A percentile compares a stretch with the other conserved stretches of the same genome.
These are phyloP conservation scores for Mesocricetus auratus DNA, from an alignment of 2,113 vertebrate species.

Conservation along the genomic window DNA sequence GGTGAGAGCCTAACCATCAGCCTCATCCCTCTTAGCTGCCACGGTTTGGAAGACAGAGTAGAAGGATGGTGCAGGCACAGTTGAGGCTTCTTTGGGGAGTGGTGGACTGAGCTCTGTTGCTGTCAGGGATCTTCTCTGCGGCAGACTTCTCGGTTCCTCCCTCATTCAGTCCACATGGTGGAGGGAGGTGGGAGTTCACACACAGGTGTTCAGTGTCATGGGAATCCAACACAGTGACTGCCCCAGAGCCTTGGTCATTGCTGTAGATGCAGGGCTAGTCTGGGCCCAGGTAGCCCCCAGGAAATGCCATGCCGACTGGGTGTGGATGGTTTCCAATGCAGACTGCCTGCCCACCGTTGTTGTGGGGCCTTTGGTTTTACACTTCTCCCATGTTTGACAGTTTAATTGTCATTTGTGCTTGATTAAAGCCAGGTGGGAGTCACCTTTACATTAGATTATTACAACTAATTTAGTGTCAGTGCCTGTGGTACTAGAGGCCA, in stretches of 20 bases:
- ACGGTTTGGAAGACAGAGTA: neutral
- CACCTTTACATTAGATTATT: slow-evolving; percentile 29
- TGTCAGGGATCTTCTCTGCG: neutral
- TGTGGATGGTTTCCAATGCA: neutral
- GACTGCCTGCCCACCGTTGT: neutral
- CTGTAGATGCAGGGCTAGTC: neutral
- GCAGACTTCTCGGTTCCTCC: neutral
- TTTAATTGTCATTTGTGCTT: neutral
- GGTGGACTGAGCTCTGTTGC: too few relatives aligned
- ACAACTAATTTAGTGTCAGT: slow-evolving; percentile 4
- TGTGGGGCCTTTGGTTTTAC: neutral
- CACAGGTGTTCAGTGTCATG: neutral
- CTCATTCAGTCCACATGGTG: neutral
- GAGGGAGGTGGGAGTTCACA: neutral
- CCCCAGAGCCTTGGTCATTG: neutral
- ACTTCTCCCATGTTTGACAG: neutral
- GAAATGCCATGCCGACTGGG: neutral
- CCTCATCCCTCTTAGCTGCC: neutral
- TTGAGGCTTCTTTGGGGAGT: neutral
- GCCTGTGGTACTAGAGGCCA: neutral
- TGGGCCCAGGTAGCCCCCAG: too few relatives aligned
- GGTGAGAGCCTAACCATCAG: neutral
- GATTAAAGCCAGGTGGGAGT: neutral
- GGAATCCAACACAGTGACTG: neutral
- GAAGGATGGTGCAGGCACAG: neutral